These are phyloP conservation scores for Chlorops oryzae DNA, from an alignment of 1,140 invertebrate genomes.

Conservation along the genomic window DNA sequence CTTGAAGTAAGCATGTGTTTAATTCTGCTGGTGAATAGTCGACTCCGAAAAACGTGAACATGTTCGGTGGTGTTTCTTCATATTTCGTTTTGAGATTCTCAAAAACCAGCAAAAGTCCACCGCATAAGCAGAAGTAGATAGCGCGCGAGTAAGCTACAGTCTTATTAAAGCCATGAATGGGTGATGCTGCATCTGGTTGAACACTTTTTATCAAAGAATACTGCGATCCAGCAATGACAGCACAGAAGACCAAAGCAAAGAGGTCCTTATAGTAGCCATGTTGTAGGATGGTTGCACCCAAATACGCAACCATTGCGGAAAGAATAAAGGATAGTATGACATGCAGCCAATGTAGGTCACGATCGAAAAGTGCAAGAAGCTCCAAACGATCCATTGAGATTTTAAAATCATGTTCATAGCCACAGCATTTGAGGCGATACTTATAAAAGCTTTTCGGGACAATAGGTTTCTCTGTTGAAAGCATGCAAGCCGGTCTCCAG, in stretches of 20 bases:
- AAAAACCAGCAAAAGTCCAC: constrained; percentile 48
- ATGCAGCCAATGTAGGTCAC: constrained; percentile 80
- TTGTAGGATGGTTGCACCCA: constrained; percentile 79
- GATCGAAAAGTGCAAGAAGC: constrained; percentile 85
- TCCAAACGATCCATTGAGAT: constrained; percentile 87
- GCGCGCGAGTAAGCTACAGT: constrained; percentile 90
- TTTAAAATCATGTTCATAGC: constrained; percentile 56
- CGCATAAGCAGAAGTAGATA: constrained; percentile 90
- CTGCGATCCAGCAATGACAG: constrained; percentile 93
- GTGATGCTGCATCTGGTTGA: constrained; percentile 96
- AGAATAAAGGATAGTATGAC: constrained; percentile 78
- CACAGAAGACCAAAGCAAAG: constrained; percentile 90
- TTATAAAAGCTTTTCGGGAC: constrained; percentile 79
- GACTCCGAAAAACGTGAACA: constrained; percentile 63
- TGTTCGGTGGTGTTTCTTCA: constrained; percentile 9
- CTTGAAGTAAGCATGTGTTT: constrained; percentile 64
- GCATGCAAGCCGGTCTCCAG: constrained; percentile 36
- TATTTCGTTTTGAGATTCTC: constrained; percentile 39
- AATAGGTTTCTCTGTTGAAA: constrained; percentile 43
- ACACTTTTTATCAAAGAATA: constrained; percentile 98
- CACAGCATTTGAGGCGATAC: constrained; percentile 64
- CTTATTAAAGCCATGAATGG: constrained; percentile 96
- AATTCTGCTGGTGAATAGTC: constrained; percentile 63
- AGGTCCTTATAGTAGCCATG: constrained; percentile 86
- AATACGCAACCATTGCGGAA: constrained; percentile 75